Conservation (phyloP, 2,888 invertebrate genomes). For the Ophioninae sp. region DNA sequence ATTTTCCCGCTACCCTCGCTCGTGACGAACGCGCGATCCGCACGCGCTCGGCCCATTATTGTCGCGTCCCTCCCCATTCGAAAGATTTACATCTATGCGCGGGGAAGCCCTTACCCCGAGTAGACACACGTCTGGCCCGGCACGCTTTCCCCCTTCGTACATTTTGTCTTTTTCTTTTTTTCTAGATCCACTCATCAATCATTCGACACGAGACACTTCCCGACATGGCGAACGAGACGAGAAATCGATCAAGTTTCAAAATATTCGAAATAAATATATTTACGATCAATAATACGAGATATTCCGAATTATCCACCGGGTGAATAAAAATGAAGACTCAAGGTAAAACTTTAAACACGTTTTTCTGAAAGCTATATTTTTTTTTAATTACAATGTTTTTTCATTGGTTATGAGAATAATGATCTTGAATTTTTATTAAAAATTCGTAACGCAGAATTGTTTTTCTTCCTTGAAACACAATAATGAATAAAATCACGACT, state of each 20-base stretch:
- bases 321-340: too few species aligned
- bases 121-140: background rate
- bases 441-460: too few species aligned
- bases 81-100: conserved; percentile 51
- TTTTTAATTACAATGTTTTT: too few species aligned
- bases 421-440: too few species aligned
- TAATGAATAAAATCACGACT: too few species aligned
- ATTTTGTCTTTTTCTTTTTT: background rate
- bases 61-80: conserved; percentile 27
- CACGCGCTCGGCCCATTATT: conserved; percentile 39
- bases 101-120: background rate
- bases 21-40: conserved; percentile 43
- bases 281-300: too few species aligned
- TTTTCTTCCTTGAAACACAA: too few species aligned
- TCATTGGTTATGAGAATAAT: too few species aligned
- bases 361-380: too few species aligned
- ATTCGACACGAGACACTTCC: conserved; percentile 27
- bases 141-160: background rate
- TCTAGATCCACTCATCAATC: conserved; percentile 19
- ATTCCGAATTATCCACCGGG: too few species aligned
- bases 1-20: conserved; percentile 39
- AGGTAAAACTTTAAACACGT: too few species aligned
- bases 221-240: background rate
- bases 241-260: background rate
- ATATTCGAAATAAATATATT: too few species aligned